These are phyloP conservation scores for Lacanobia oleracea DNA, from an alignment of 2,888 invertebrate genomes.

Conservation along the genomic window DNA sequence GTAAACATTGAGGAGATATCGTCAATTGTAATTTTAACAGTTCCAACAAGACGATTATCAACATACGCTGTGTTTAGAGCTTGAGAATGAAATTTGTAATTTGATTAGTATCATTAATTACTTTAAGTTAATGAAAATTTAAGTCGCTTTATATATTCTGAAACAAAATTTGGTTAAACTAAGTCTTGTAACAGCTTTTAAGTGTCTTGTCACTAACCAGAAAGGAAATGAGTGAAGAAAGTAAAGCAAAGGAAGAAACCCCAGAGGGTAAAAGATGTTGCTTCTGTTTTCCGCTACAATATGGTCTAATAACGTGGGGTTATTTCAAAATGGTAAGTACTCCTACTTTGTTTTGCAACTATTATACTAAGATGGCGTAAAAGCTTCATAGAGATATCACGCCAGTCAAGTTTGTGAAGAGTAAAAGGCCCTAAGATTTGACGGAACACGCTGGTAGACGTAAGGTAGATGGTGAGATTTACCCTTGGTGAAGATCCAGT, in stretches of 20 bases:
- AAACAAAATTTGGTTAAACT: background rate
- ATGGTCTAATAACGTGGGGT: slow-evolving; percentile 61
- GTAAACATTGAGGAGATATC: slow-evolving; percentile 27
- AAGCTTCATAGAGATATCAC: no score
- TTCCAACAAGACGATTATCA: background rate
- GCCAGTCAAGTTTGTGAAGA: no score
- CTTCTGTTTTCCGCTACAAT: slow-evolving; percentile 63
- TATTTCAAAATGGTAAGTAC: slow-evolving; percentile 64
- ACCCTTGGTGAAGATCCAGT: no score
- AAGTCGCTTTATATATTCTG: no score
- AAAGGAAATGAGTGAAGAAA: slow-evolving; percentile 17
- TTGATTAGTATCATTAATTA: background rate
- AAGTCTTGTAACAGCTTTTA: background rate
- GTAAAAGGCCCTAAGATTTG: no score
- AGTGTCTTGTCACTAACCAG: background rate
- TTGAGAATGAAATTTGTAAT: background rate
- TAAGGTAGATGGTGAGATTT: background rate
- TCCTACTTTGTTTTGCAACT: no score
- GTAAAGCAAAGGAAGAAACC: slow-evolving; percentile 26
- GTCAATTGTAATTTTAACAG: background rate
- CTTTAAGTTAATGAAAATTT: no score
- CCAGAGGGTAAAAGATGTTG: slow-evolving; percentile 61
- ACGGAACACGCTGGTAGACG: background rate
- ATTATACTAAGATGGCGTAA: no score
- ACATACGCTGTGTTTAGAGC: background rate